A percentile compares a stretch with the other conserved stretches of the same genome.
phyloP scores from a whole-genome alignment of 1,140 invertebrate genomes.

The Cepaea nemoralis region DNA sequence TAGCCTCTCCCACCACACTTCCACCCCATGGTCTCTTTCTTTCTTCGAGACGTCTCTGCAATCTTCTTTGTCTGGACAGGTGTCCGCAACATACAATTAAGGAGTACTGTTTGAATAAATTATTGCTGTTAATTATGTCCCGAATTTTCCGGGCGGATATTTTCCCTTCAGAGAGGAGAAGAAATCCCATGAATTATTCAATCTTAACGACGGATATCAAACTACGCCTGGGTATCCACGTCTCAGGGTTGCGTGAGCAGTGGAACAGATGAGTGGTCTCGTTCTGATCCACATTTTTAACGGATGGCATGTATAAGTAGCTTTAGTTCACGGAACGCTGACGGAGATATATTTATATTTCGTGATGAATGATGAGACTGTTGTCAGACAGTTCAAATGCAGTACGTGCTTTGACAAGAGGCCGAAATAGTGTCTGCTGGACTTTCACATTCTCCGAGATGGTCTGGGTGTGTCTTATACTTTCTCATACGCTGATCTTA shows the following conservation, averaged over 20 bases:
- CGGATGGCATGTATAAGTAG: not conserved
- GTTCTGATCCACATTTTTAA: not conserved
- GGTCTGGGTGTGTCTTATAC: too few species aligned
- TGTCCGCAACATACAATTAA: not conserved
- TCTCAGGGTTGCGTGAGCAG: not conserved
- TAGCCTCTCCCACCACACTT: too few species aligned
- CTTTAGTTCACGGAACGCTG: not conserved
- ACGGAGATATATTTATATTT: not conserved
- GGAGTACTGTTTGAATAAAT: not conserved
- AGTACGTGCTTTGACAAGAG: too few species aligned
- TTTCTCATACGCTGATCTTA: too few species aligned
- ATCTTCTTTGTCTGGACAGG: not conserved
- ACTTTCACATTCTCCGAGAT: too few species aligned
- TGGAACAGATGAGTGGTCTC: not conserved
- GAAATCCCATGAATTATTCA: conserved; percentile 1
- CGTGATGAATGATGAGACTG: not conserved
- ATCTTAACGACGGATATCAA: not conserved
- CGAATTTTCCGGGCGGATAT: not conserved
- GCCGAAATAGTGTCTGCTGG: too few species aligned
- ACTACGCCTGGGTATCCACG: not conserved
- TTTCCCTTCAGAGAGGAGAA: not conserved
- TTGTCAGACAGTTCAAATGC: not conserved
- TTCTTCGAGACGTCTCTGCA: too few species aligned
- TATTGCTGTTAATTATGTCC: not conserved
- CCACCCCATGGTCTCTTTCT: too few species aligned